Base-by-base conservation (phyloP, 2,888 invertebrate genomes). In the Eupithecia dodoneata region DNA sequence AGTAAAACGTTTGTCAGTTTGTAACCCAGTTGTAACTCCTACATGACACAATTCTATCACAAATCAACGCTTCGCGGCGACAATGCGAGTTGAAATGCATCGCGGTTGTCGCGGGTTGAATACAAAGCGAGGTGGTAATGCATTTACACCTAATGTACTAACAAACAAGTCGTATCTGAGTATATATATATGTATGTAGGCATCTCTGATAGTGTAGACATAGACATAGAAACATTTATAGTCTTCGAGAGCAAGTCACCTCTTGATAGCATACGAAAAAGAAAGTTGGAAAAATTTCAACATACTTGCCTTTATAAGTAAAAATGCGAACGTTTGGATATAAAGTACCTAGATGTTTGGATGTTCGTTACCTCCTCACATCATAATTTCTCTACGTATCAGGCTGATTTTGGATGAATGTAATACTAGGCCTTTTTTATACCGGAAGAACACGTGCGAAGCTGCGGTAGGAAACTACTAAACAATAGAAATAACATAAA, bases 1-100 rank as follows among this genome's bases (percentile, higher is more conserved):
- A 55, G 52, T 52, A 15, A 15, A 52, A 4, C 52, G 52, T 13
- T 52, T 52, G 47, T 47, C 47, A 47, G 10, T 49, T 49, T 49
- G 55, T 59, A 66, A 41, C 66, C 15, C 66, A 65, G 41, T 65
- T 65, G 12, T 63, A 41, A 41, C 65, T 65, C 42, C 15, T 65
- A 66, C 42, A 82, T 79, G 85, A 79, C 85, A 87, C 85, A 88
- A 83, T 88, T 90, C 86, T 86, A 89, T 88, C 85, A 86, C 88
- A 88, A 88, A 90, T 88, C 88, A 87, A 87, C 83, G 82, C 69
- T 18, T 18, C 18, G 18, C 18, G 59, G 18, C 18, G 78, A 87
- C 87, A 88, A 87, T 85, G 85, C 83, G 83, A 83, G 82, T 75
- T 77, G 81, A 80, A 83, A 83, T 83, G 83, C 81, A 79, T 80